Percentiles rank a stretch among this genome's conserved stretches.
These are phyloP conservation scores for Timema podura DNA, from an alignment of 2,888 invertebrate genomes.

Conservation along the genomic window DNA sequence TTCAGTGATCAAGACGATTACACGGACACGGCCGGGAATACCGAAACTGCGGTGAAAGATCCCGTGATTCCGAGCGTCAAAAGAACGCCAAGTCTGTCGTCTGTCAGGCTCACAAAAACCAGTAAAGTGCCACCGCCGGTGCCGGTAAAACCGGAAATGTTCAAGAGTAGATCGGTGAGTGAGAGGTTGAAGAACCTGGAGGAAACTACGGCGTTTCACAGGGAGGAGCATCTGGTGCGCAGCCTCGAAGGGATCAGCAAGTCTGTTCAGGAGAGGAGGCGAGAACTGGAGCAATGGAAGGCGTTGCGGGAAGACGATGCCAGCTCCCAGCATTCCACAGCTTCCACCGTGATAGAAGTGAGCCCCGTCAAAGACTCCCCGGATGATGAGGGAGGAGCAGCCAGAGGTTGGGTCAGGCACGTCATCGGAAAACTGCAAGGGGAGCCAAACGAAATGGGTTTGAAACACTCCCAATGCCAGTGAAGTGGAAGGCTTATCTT, in stretches of 20 bases:
- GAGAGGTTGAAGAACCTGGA: conserved; percentile 17
- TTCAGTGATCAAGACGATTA: conserved; percentile 71
- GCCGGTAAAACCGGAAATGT: conserved; percentile 54
- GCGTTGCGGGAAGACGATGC: conserved; percentile 39
- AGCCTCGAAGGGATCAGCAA: conserved; percentile 37
- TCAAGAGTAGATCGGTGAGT: conserved; percentile 14
- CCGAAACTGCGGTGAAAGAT: neutral
- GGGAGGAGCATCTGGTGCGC: conserved; percentile 18
- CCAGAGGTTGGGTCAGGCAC: conserved; percentile 68
- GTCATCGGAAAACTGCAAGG: conserved; percentile 67
- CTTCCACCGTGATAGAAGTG: conserved; percentile 43
- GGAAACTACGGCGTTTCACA: conserved; percentile 6
- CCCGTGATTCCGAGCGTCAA: neutral
- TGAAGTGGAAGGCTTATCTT: conserved; percentile 29
- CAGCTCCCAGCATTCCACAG: conserved; percentile 43
- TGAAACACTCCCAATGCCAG: conserved; percentile 8
- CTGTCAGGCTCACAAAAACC: neutral
- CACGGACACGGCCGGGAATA: conserved; percentile 19
- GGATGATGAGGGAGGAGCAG: conserved; percentile 31
- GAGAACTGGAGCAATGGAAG: conserved; percentile 41
- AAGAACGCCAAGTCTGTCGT: no score
- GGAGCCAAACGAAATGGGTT: conserved; percentile 17
- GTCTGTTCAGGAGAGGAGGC: conserved; percentile 40
- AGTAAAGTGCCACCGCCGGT: conserved; percentile 61
- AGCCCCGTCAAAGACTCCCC: conserved; percentile 35